Evolutionary conservation across 2,113 vertebrate species (phyloP).

Genomic region (Oxygymnocypris stewartii): DNA sequence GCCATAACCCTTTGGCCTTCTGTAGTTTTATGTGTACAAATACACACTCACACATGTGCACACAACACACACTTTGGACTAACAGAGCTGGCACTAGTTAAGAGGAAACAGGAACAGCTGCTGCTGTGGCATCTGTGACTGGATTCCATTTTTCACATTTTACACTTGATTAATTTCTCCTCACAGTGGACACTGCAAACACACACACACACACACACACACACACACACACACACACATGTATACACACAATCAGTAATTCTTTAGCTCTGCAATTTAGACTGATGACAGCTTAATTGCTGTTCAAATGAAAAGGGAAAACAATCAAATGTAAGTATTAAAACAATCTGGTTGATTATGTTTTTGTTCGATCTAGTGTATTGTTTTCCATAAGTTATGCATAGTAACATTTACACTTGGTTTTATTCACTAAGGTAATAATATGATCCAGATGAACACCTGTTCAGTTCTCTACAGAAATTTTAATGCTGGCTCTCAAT

Average conservation of each 20-base stretch:
- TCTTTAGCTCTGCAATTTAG: constrained; percentile 11
- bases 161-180: constrained; percentile 52
- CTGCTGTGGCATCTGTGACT: constrained; percentile 50
- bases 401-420: not conserved
- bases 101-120: constrained; percentile 53
- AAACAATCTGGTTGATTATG: constrained; percentile 9
- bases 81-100: constrained; percentile 49
- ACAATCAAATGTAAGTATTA: not conserved
- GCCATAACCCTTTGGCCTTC: constrained; percentile 37
- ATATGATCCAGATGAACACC: not conserved
- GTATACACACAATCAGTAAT: constrained; percentile 44
- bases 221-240: too few species aligned
- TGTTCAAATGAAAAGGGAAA: constrained; percentile 29
- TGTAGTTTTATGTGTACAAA: not conserved
- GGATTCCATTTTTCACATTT: constrained; percentile 56
- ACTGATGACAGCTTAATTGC: constrained; percentile 53
- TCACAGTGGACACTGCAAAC: constrained; percentile 35
- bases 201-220: constrained; percentile 31
- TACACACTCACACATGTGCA: constrained; percentile 40
- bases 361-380: constrained; percentile 16
- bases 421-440: not conserved
- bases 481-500: not conserved
- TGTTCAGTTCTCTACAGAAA: not conserved
- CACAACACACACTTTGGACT: constrained; percentile 39
- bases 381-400: not conserved